Percentiles rank a stretch among this genome's conserved stretches.
phyloP scores from a whole-genome alignment of 2,888 invertebrate genomes.

The Herminia tarsipennalis region DNA sequence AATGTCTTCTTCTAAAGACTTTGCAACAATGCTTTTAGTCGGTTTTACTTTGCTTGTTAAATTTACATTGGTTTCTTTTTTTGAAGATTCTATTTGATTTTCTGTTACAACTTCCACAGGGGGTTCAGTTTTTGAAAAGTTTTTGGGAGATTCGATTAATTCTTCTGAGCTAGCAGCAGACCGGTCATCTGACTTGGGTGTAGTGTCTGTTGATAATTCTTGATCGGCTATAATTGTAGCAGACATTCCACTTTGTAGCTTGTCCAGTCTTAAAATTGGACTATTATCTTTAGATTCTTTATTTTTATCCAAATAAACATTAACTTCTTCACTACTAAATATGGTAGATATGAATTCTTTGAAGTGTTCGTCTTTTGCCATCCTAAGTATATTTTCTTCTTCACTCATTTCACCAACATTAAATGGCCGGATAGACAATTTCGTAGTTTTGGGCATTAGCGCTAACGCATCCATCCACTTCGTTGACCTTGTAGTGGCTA shows the following conservation, averaged over 20 bases:
- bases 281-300: not conserved
- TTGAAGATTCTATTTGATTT: not conserved
- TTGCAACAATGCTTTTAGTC: not conserved
- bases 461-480: too few relatives aligned
- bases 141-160: too few relatives aligned
- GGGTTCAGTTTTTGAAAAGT: too few relatives aligned
- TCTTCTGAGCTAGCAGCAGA: too few relatives aligned
- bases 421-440: too few relatives aligned
- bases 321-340: constrained; percentile 1
- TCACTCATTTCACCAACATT: too few relatives aligned
- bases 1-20: not conserved
- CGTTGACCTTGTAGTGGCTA: too few relatives aligned
- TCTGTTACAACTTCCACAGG: not conserved
- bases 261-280: not conserved
- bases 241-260: not conserved
- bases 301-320: not conserved
- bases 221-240: not conserved
- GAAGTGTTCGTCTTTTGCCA: not conserved
- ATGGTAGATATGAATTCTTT: not conserved
- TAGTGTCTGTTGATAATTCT: too few relatives aligned
- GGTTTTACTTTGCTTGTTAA: not conserved
- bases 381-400: not conserved
- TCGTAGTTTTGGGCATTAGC: too few relatives aligned
- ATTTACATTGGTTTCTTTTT: too few relatives aligned
- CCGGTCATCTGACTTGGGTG: too few relatives aligned